Evolutionary conservation across 2,888 invertebrate species (phyloP).

Genomic region (Drosophila cognata): DNA sequence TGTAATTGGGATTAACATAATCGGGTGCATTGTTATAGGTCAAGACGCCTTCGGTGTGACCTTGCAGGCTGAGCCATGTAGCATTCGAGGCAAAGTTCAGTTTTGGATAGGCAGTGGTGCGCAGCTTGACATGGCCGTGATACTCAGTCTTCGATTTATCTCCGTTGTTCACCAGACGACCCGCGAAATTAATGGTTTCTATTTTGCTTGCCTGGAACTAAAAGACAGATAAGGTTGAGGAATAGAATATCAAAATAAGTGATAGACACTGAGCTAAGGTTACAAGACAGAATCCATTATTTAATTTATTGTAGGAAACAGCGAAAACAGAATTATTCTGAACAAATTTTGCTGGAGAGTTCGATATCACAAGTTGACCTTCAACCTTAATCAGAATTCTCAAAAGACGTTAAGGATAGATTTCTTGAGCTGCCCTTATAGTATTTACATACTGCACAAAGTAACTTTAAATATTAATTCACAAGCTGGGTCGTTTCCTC

Average conservation of each 20-base stretch:
- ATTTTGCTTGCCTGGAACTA: slow-evolving; percentile 83
- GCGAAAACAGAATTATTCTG: neutral
- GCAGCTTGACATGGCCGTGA: slow-evolving; percentile 88
- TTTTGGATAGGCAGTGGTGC: slow-evolving; percentile 91
- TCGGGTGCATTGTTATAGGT: slow-evolving; percentile 89
- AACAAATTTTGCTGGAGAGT: neutral
- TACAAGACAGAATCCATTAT: neutral
- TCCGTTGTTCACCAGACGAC: slow-evolving; percentile 85
- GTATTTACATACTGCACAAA: neutral
- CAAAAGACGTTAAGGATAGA: neutral
- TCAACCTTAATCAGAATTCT: neutral
- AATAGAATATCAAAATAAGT: neutral
- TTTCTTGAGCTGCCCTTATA: neutral
- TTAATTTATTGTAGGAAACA: neutral
- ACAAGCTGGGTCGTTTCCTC: neutral
- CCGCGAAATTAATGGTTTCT: slow-evolving; percentile 85
- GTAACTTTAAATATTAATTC: neutral
- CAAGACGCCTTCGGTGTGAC: slow-evolving; percentile 90
- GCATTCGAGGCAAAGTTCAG: slow-evolving; percentile 89
- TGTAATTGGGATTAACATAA: slow-evolving; percentile 86
- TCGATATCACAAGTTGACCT: neutral
- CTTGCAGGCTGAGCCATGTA: slow-evolving; percentile 89
- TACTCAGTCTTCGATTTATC: slow-evolving; percentile 83
- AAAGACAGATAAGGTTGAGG: neutral
- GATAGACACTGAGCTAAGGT: neutral